A percentile compares a stretch with the other conserved stretches of the same genome.
Evolutionary conservation across 2,888 invertebrate genomes (phyloP).

Genomic region (Synergus umbraculus): DNA sequence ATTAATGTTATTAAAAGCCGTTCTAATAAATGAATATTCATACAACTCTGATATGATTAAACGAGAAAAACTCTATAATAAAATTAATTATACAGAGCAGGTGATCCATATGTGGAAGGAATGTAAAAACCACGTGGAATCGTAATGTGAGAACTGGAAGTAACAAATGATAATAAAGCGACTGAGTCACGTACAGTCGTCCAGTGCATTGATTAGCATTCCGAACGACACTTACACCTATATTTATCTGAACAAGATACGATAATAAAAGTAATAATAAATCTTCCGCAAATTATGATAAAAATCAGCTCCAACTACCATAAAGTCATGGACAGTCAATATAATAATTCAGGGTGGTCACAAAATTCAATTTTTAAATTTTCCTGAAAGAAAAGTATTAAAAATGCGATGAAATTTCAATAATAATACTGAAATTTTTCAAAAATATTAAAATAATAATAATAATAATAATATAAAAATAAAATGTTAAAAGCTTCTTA

Average conservation of each 20-base stretch:
- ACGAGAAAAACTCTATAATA: neutral
- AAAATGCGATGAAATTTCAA: no score
- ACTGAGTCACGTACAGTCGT: conserved; percentile 44
- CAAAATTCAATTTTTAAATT: no score
- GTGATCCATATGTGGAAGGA: neutral
- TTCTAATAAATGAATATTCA: no score
- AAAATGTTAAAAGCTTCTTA: no score
- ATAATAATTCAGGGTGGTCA: neutral
- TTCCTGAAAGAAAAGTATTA: no score
- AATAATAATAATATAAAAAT: no score
- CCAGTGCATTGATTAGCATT: conserved; percentile 45
- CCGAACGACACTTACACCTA: conserved; percentile 38
- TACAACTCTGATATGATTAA: neutral
- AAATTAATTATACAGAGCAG: no score
- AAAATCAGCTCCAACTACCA: neutral
- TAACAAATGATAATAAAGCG: conserved; percentile 43
- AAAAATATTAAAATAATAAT: no score
- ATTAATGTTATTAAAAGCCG: no score
- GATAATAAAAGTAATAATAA: conserved; percentile 49
- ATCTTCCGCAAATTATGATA: conserved; percentile 52
- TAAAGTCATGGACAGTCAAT: neutral
- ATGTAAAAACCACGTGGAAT: conserved; percentile 27
- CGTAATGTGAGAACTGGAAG: conserved; percentile 41
- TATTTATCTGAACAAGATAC: conserved; percentile 45
- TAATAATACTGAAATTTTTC: no score